Evolutionary conservation across 2,888 invertebrate genomes (phyloP).

Genomic region (Rhorus exstirpatorius): DNA sequence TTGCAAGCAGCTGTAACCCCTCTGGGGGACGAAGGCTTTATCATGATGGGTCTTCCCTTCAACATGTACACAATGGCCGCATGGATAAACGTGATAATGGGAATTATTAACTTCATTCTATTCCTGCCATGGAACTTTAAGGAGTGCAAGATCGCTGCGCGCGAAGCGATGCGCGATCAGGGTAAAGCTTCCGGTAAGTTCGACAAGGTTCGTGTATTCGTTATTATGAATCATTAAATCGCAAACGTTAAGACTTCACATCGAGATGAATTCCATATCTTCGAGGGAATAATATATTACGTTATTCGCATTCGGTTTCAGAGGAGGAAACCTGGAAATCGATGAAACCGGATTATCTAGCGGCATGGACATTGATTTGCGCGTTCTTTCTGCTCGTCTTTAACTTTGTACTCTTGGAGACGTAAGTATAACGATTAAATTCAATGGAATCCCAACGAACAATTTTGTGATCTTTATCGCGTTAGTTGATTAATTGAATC

Average conservation of each 20-base stretch:
- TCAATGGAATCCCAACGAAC: too few species aligned
- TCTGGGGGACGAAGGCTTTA: constrained; percentile 90
- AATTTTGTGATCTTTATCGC: constrained; percentile 16
- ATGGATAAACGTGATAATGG: constrained; percentile 93
- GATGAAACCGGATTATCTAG: constrained; percentile 91
- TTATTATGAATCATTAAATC: too few species aligned
- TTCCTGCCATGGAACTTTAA: constrained; percentile 92
- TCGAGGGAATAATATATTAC: too few species aligned
- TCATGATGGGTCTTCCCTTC: constrained; percentile 88
- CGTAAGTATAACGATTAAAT: constrained; percentile 86
- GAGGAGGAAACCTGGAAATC: constrained; percentile 92
- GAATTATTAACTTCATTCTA: constrained; percentile 90
- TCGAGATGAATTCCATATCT: too few species aligned
- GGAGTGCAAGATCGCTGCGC: constrained; percentile 92
- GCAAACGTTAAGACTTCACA: too few species aligned
- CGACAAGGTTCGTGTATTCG: constrained; percentile 49
- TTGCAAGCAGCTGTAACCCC: constrained; percentile 94
- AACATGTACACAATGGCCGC: constrained; percentile 96
- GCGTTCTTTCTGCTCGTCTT: constrained; percentile 95
- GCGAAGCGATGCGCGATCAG: constrained; percentile 92
- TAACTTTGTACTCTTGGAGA: constrained; percentile 95
- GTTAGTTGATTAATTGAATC: constrained; percentile 21
- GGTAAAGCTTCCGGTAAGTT: constrained; percentile 89
- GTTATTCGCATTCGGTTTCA: constrained; percentile 81
- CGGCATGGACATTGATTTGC: constrained; percentile 92